Evolutionary conservation across 2,888 invertebrate species (phyloP).

Genomic region (Elmis aenea): DNA sequence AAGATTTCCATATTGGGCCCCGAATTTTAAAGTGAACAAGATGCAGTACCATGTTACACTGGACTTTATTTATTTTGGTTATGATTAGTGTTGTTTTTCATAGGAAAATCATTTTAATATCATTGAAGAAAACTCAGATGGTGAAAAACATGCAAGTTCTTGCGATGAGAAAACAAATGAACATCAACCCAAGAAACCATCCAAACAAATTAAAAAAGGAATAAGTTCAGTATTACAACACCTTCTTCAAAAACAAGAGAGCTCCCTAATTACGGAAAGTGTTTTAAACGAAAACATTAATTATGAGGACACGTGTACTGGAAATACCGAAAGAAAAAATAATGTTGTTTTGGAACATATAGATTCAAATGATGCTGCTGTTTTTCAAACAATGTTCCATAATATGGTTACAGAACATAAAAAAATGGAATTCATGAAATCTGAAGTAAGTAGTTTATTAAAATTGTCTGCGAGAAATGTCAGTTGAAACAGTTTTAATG

Average conservation of each 20-base stretch:
- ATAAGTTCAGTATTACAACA: conserved; percentile 28
- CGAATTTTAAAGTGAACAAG: too few relatives aligned
- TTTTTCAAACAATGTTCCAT: conserved; percentile 58
- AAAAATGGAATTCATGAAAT: conserved; percentile 50
- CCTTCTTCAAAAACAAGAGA: conserved; percentile 32
- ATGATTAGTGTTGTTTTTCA: too few relatives aligned
- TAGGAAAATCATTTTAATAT: conserved; percentile 6
- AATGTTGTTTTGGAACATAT: conserved; percentile 51
- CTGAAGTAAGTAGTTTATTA: conserved; percentile 56
- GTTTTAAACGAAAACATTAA: conserved; percentile 30
- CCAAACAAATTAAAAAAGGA: conserved; percentile 9
- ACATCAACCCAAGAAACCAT: too few relatives aligned
- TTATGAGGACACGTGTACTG: conserved; percentile 13
- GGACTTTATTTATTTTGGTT: too few relatives aligned
- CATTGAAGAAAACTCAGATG: not conserved
- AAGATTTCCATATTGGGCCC: too few relatives aligned
- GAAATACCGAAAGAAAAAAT: conserved; percentile 13
- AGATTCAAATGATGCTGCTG: conserved; percentile 56
- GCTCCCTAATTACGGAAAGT: conserved; percentile 29
- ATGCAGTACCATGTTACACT: too few relatives aligned
- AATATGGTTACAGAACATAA: conserved; percentile 42
- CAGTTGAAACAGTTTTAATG: not conserved
- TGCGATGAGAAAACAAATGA: too few relatives aligned
- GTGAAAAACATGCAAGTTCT: too few relatives aligned
- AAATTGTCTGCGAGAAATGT: too few relatives aligned